Evolutionary conservation across 2,797 vertebrate genomes (phyloP), one percentile per base, ranked within the genome.

Genomic region (Dryobates pubescens): DNA sequence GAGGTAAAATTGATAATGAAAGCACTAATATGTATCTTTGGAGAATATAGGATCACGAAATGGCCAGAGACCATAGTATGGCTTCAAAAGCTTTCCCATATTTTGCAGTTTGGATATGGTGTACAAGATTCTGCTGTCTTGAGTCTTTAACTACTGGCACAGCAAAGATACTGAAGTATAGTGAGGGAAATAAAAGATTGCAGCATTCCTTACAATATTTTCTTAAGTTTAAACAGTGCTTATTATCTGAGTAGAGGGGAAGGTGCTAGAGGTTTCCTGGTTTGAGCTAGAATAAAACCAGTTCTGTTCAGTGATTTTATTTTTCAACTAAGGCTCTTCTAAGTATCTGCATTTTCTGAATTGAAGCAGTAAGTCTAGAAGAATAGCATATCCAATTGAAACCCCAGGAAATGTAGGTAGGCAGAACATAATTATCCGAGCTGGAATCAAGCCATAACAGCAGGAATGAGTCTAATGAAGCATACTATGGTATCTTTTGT

Each of bases 21-120:
- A 74, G 3, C 8, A 54, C 6, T 38, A 22, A 58, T 36, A 22
- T n/a, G 7, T 3, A 23, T 51, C 61, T 86, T 15, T 90, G 23
- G 19, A 73, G 30, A 67, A 43, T 32, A 3, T 56, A 7, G 3
- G 12, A 12, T 43, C 61, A 70, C 15, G 32, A 82, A 9, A 12
- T 2, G 18, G 23, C 8, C 0, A 0, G 27, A 79, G 20, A 79
- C 15, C 27, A 29, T n/a, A 11, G 2, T 51, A n/a, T n/a, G 8
- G 72, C 27, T n/a, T 88, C 38, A 32, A 75, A 75, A 76, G 8
- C 3, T 59, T 72, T 68, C 68, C 38, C 0, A 0, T 18, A 22
- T 70, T 16, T 67, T 16, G 7, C 7, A 65, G 14, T 6, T 92
- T 53, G 32, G 20, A 38, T 62, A 49, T 17, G 11, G 4, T 26